These are phyloP conservation scores for Petrocephalus zakoni DNA, from an alignment of 2,113 vertebrate genomes.

Conservation along the genomic window DNA sequence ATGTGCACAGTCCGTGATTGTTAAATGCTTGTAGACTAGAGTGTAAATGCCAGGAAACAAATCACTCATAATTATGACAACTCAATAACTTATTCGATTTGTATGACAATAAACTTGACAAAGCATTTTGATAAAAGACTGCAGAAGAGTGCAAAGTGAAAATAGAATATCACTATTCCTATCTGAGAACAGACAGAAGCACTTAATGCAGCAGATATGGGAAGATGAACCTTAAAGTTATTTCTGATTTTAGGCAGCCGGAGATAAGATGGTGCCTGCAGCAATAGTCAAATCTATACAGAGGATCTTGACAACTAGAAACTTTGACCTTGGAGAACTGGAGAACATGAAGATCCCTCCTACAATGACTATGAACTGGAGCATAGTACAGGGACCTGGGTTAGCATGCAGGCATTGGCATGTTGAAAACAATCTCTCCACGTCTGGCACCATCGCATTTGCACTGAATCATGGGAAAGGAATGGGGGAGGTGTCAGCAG, in stretches of 20 bases:
- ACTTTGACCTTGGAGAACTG: neutral
- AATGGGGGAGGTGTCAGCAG: neutral
- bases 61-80: neutral
- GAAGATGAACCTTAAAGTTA: neutral
- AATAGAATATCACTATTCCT: neutral
- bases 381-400: neutral
- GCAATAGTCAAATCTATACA: neutral
- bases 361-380: neutral
- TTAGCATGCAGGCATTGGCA: neutral
- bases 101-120: neutral
- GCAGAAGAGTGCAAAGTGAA: neutral
- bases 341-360: neutral
- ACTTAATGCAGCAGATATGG: neutral
- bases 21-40: neutral
- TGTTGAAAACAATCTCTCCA: neutral
- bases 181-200: neutral
- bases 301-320: neutral
- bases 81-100: neutral
- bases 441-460: neutral
- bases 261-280: neutral
- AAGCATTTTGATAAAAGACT: neutral
- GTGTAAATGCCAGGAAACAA: neutral
- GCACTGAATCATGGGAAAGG: neutral
- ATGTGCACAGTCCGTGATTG: neutral
- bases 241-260: neutral